Evolutionary conservation across 2,888 invertebrate species (phyloP), one percentile per base, ranked within the genome.

Genomic region (Aporophyla nigra): DNA sequence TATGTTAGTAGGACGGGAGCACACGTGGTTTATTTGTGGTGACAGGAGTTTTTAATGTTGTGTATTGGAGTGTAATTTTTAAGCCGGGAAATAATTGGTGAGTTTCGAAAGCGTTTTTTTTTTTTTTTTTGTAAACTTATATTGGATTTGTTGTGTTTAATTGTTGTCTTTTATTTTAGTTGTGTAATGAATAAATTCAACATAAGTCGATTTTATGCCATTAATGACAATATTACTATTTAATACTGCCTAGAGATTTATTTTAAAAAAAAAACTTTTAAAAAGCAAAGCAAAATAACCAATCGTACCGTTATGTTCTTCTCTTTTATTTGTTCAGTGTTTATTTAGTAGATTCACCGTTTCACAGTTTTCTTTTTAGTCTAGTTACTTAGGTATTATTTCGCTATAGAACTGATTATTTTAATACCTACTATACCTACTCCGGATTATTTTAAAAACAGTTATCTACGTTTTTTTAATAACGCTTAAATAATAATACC

Each of bases 1-100:
- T 68, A 83, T 78, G 71, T 80, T 71, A 78, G 74, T 88, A 61
- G 73, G 62, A 66, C 67, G 40, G 49, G 33, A 27, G 65, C 77
- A 73, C 78, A 72, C 78, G 86, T 86, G 82, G 78, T 74, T 78
- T 40, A 68, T 58, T 73, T 72, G 75, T 82, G 70, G 78, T 86
- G 80, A 73, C 68, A 54, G 74, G 59, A 67, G 71, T 68, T 66
- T 74, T 74, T 46, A 12, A 71, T 71, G 62, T 70, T 82, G 86
- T 81, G 85, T 77, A 76, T 66, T 77, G 12, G 58, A 78, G 85
- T 85, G 87, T 61, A 14, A 46, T 49, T 63, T 71, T 61, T 70
- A 71, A 70, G 33, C 62, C 58, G 76, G 71, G 66, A 56, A 56
- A 58, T 69, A 24, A 46, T 67, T 74, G 84, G 83, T 83, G 14